Conservation (phyloP, 2,888 invertebrate species). For the Capitulum mitella region DNA sequence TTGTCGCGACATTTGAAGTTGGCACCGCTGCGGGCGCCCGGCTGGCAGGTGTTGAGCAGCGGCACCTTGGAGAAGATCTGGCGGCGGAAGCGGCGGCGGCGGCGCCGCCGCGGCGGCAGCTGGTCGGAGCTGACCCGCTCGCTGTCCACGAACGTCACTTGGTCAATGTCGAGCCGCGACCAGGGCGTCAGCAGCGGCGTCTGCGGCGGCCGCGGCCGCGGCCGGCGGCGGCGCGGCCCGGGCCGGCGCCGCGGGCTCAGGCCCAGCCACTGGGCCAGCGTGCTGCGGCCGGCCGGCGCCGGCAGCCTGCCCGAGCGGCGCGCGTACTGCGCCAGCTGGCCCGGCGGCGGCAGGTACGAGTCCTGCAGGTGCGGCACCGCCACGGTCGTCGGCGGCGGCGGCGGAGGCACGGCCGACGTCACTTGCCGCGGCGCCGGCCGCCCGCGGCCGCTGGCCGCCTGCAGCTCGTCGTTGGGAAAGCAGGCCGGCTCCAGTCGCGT, state of each 20-base stretch:
- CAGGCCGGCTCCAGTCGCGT: neutral
- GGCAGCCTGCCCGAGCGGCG: neutral
- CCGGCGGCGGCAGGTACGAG: conserved; percentile 12
- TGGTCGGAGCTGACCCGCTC: neutral
- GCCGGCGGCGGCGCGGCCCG: neutral
- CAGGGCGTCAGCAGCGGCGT: neutral
- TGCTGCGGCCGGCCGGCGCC: neutral
- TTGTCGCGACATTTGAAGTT: conserved; percentile 35
- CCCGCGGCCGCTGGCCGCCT: neutral
- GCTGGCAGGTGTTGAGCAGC: conserved; percentile 33
- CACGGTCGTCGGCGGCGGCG: neutral
- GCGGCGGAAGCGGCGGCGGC: neutral
- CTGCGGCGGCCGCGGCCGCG: neutral
- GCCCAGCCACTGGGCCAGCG: neutral
- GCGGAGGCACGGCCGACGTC: neutral
- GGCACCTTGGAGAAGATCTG: conserved; percentile 25
- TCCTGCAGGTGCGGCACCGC: neutral
- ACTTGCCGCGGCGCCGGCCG: neutral
- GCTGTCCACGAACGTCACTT: conserved; percentile 14
- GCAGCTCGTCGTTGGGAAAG: neutral
- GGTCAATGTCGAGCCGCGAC: conserved; percentile 19
- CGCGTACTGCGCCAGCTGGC: neutral
- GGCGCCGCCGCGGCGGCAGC: neutral
- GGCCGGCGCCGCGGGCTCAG: neutral
- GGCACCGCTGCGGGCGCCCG: conserved; percentile 35